Base-by-base conservation (phyloP, 2,113 vertebrate species). In the Conger conger region DNA sequence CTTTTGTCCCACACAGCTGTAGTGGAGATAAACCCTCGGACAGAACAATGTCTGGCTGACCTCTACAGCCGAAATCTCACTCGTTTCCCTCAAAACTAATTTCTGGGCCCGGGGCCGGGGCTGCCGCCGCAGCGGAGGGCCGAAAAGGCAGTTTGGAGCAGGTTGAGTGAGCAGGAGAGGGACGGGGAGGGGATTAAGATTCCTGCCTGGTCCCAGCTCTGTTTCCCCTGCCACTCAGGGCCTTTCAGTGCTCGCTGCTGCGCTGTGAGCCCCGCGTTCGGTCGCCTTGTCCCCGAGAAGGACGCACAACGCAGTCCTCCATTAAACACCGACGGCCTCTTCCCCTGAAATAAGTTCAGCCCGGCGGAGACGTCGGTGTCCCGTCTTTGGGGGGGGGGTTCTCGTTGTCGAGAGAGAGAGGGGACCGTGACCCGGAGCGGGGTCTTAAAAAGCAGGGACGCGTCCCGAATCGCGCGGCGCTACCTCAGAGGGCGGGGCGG, bases 11-110 rank as follows among this genome's bases (percentile, higher is more conserved):
- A 95, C 95, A 89, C 95, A 91, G 96, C 95, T 94, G 97, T 96
- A 93, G 97, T 96, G 91, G 94, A 97, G 97, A 98, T 98, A 99
- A 99, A 98, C 96, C 97, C 95, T 97, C 95, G 95, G 96, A 97
- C 96, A 95, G 97, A 98, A 98, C 98, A 98, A 98, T 98, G 97
- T 97, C 96, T 89, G 91, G 89, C 93, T 97, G 97, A 98, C 97
- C 97, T 98, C 96, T 96, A 97, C 96, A 98, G 96, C 97, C 94
- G 95, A 94, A 95, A 96, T 96, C 94, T 92, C 94, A 91, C 96
- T 95, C 94, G 93, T 95, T 95, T 95, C 95, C 79, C 93, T 95
- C 93, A 90, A 91, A 96, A 95, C 95, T 96, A 93, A 96, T 97
- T 97, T 96, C 95, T 95, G 94, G 93, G 95, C 92, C 93, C 93